Base-by-base conservation (phyloP, 2,888 invertebrate species). In the Ditula angustiorana region DNA sequence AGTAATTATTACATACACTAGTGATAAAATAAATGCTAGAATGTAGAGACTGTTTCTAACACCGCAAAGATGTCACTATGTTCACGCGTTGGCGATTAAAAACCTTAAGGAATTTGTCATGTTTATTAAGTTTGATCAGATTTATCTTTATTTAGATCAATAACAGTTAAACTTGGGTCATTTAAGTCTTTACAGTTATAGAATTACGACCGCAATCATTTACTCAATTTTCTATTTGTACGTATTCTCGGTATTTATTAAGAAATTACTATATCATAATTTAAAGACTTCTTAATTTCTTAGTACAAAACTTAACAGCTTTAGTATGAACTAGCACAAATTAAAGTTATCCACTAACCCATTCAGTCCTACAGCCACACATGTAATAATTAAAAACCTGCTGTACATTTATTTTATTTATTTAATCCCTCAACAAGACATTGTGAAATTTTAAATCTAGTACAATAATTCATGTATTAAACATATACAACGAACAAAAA, bases 381-480 rank as follows among this genome's bases (percentile, higher is more conserved):
- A 28, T 53, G 52, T 50, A 10, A 19, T 2, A n/a, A 23, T 49
- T 21, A 26, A 35, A 35, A 37, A 53, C 44, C 5, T 37, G 28
- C 61, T 57, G 50, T 63, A 44, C 16, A 59, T 53, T 46, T 37
- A 35, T 64, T 63, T 52, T 13, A 52, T 58, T 28, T 44, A 52
- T 11, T 7, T 10, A 10, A 0, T 13, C 26, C 53, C 57, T 30
- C 23, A 23, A 52, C 24, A 57, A 57, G 56, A 56, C 47, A 46
- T 33, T 11, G 35, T 47, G 44, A 62, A 16, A 63, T 46, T 61
- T 47, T 33, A 52, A 73, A 71, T 73, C 26, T 69, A 76, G 74
- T 78, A 77, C 75, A 79, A 79, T 76, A 68, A 68, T 61, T 70
- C 26, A 57, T 65, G 67, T 66, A 65, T 44, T 64, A 8, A 37